A percentile compares a stretch with the other conserved stretches of the same genome.
phyloP scores from a whole-genome alignment of 2,113 vertebrate species.

The Antigone vipio region DNA sequence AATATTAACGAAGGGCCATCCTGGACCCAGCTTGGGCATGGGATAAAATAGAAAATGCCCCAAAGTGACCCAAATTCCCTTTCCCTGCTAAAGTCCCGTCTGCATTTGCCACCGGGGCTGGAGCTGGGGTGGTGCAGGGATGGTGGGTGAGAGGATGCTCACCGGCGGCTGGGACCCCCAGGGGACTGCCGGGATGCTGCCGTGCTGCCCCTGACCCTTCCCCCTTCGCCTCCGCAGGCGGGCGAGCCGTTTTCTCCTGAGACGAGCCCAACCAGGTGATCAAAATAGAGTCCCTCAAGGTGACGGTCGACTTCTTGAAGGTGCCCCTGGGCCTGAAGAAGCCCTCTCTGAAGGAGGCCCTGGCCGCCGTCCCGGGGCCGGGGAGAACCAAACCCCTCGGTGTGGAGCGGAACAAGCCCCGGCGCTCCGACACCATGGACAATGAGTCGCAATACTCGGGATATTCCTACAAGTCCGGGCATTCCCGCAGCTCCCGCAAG shows the following conservation, averaged over 20 bases:
- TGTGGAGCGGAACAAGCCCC: constrained; percentile 77
- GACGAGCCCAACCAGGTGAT: constrained; percentile 70
- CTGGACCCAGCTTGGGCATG: accelerated
- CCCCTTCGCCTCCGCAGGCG: constrained; percentile 4
- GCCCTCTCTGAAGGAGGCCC: constrained; percentile 75
- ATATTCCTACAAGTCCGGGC: constrained; percentile 91
- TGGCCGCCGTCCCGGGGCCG: constrained; percentile 75
- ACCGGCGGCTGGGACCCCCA: neutral
- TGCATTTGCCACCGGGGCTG: neutral
- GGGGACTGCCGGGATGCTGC: neutral
- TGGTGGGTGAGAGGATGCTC: neutral
- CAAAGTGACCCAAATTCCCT: neutral
- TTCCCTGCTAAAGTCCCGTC: accelerated
- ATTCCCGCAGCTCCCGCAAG: constrained; percentile 90
- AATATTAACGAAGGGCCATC: accelerated
- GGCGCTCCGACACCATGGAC: constrained; percentile 85
- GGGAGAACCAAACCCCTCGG: constrained; percentile 35
- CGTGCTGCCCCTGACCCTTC: accelerated
- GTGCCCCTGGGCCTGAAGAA: constrained; percentile 88
- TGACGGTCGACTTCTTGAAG: constrained; percentile 92
- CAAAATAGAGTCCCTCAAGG: constrained; percentile 99
- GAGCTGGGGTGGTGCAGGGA: neutral
- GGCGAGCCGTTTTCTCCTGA: constrained; percentile 71
- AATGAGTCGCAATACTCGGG: constrained; percentile 94
- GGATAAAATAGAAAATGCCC: neutral